Conservation (phyloP, 2,888 invertebrate species). For the Drosophila stalkeri region DNA sequence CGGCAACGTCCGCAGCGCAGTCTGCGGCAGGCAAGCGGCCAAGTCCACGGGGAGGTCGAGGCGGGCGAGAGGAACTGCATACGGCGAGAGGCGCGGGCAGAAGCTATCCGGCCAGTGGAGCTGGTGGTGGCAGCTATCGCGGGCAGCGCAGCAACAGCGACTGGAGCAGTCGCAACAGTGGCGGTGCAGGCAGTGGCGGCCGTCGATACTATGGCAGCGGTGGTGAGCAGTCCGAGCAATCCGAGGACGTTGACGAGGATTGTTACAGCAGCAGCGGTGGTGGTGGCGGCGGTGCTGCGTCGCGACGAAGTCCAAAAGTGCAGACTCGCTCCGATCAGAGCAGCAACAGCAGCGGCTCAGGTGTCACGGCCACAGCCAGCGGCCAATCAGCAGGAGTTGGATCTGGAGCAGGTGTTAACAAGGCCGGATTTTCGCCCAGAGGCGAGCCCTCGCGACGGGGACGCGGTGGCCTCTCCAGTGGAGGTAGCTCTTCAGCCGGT, state of each 20-base stretch:
- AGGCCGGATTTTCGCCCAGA: conserved; percentile 92
- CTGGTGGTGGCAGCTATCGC: conserved; percentile 85
- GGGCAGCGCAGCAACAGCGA: conserved; percentile 83
- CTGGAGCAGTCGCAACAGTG: conserved; percentile 84
- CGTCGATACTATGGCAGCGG: conserved; percentile 80
- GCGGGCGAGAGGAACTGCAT: conserved; percentile 53
- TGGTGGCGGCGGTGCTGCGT: conserved; percentile 86
- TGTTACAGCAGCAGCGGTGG: conserved; percentile 84
- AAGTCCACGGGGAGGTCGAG: conserved; percentile 80
- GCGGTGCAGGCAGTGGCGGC: conserved; percentile 60
- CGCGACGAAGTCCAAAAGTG: conserved; percentile 86
- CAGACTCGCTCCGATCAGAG: conserved; percentile 55
- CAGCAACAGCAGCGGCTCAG: conserved; percentile 25
- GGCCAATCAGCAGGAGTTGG: conserved; percentile 47
- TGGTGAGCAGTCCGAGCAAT: conserved; percentile 87
- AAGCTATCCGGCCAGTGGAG: conserved; percentile 62
- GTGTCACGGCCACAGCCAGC: conserved; percentile 9
- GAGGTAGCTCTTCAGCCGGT: conserved; percentile 73
- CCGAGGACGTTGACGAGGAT: conserved; percentile 91
- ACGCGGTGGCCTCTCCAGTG: conserved; percentile 87
- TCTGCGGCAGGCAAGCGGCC: conserved; percentile 56
- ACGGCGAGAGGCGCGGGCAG: conserved; percentile 48
- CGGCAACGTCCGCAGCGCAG: conserved; percentile 23
- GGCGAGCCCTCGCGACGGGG: conserved; percentile 96
- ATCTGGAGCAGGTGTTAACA: conserved; percentile 69